Conservation (phyloP, 2,113 vertebrate species). For the Lipotes vexillifer region DNA sequence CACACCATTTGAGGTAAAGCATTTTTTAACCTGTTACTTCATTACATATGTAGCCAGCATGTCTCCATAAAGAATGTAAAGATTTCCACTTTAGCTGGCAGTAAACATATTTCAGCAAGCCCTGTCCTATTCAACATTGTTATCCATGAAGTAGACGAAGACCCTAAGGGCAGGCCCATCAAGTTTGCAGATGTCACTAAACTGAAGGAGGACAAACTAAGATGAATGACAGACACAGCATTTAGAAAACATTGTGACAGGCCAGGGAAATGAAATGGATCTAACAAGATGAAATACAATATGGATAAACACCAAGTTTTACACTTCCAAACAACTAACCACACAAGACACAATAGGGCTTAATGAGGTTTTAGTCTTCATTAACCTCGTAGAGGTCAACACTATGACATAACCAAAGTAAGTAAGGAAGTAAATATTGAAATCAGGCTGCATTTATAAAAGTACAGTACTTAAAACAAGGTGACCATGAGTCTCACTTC, state of each 20-base stretch:
- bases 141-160: neutral
- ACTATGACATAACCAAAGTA: neutral
- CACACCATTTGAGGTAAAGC: neutral
- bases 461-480: neutral
- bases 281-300: neutral
- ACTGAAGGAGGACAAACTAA: neutral
- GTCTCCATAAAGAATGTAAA: neutral
- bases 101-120: neutral
- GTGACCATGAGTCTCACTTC: neutral
- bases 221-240: neutral
- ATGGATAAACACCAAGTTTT: neutral
- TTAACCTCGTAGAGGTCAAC: neutral
- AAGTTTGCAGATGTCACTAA: neutral
- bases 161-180: neutral
- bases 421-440: neutral
- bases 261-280: neutral
- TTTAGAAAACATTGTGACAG: neutral
- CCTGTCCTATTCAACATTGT: neutral
- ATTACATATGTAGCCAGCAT: neutral
- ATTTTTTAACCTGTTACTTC: neutral
- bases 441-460: neutral
- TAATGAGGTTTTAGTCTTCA: neutral
- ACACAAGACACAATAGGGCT: neutral
- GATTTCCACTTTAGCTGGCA: neutral
- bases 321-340: neutral